These are phyloP conservation scores for Phortica okadai DNA, from an alignment of 2,888 invertebrate species.

Conservation along the genomic window DNA sequence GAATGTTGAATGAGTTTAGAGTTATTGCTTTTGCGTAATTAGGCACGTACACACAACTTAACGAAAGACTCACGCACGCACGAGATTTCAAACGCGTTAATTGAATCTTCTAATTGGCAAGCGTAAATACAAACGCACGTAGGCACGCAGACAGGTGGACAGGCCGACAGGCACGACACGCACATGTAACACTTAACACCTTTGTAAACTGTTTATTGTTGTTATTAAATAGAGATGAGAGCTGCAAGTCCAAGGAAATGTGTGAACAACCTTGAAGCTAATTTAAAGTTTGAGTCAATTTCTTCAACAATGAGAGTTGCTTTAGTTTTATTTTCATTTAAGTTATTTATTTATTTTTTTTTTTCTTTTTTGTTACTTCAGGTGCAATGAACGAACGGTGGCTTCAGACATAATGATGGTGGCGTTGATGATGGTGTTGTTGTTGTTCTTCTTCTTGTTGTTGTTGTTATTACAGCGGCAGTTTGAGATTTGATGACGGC, in stretches of 20 bases:
- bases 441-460: slow-evolving; percentile 2
- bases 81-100: not conserved
- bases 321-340: too few relatives aligned
- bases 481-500: not conserved
- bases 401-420: slow-evolving; percentile 17
- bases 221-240: too few relatives aligned
- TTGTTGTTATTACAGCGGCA: slow-evolving; percentile 13
- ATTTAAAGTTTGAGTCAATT: too few relatives aligned
- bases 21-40: slow-evolving; percentile 9
- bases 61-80: not conserved
- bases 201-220: not conserved
- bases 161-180: not conserved
- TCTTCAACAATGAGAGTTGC: too few relatives aligned
- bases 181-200: not conserved
- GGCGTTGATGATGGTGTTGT: slow-evolving; percentile 38
- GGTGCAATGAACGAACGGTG: not conserved
- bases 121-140: slow-evolving; percentile 45
- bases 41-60: not conserved
- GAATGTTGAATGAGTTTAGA: slow-evolving; percentile 34
- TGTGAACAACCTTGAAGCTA: too few relatives aligned
- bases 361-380: not conserved
- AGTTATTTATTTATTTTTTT: not conserved
- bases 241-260: too few relatives aligned
- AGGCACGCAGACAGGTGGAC: not conserved
- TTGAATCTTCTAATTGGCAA: slow-evolving; percentile 54